These are phyloP conservation scores for Hydropotes inermis DNA, from an alignment of 2,113 vertebrate genomes.

Conservation along the genomic window DNA sequence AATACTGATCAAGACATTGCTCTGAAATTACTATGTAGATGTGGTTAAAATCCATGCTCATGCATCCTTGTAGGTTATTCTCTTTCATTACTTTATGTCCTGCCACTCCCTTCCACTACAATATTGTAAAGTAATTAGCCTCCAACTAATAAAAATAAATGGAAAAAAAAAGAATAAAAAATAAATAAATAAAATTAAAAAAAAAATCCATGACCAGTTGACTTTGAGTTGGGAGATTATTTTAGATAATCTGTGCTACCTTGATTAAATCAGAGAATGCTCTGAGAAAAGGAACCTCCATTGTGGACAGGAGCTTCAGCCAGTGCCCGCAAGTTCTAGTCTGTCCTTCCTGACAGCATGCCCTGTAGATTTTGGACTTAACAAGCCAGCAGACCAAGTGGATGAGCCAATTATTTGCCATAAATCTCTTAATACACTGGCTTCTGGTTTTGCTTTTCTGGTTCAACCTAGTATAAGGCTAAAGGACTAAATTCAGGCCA, in stretches of 20 bases:
- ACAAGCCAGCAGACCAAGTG: accelerated
- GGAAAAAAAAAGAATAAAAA: too few relatives aligned
- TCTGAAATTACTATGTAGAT: background rate
- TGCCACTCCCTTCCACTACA: too few relatives aligned
- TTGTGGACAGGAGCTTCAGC: background rate
- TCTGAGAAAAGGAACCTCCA: background rate
- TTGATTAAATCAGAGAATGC: background rate
- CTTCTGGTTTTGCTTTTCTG: background rate
- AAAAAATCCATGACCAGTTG: background rate
- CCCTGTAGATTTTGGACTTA: background rate
- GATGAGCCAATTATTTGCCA: background rate
- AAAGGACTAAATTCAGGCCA: background rate
- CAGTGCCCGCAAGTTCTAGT: background rate
- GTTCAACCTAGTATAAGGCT: background rate
- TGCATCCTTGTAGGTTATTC: too few relatives aligned
- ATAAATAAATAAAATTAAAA: too few relatives aligned
- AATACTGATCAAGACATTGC: background rate
- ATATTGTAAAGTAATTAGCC: too few relatives aligned
- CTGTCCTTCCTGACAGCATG: background rate
- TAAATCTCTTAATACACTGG: background rate
- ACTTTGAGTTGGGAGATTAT: background rate
- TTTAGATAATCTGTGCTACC: background rate
- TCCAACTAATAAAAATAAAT: too few relatives aligned
- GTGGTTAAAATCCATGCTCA: background rate
- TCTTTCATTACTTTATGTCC: too few relatives aligned